phyloP scores from a whole-genome alignment of 2,113 vertebrate genomes.

The Scomber japonicus region DNA sequence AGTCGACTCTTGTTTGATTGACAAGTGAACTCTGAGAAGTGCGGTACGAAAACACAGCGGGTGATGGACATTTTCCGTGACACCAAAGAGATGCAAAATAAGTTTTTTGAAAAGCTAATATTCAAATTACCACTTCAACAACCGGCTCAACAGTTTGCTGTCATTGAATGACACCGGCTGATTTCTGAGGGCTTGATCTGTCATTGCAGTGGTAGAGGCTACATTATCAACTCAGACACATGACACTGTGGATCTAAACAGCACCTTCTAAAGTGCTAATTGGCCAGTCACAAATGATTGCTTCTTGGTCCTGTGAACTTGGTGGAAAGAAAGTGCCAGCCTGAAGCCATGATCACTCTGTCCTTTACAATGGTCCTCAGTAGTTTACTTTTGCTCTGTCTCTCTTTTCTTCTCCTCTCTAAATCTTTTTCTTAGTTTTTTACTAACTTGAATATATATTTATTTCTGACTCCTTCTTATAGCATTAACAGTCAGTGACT shows the following conservation, averaged over 20 bases:
- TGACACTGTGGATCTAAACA: constrained; percentile 35
- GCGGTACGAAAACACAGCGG: background rate
- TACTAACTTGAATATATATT: background rate
- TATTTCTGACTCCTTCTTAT: background rate
- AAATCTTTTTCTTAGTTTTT: background rate
- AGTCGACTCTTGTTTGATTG: background rate
- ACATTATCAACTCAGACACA: constrained; percentile 34
- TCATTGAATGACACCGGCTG: background rate
- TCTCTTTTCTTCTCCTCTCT: background rate
- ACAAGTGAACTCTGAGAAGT: background rate
- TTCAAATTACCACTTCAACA: background rate
- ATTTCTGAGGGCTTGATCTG: constrained; percentile 42
- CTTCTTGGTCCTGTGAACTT: constrained; percentile 17
- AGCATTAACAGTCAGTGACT: background rate
- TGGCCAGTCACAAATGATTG: constrained; percentile 43
- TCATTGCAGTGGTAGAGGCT: background rate
- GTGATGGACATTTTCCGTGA: background rate
- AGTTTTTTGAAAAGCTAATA: background rate
- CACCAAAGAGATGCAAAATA: background rate
- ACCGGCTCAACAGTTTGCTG: background rate
- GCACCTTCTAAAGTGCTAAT: constrained; percentile 57
- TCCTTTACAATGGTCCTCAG: background rate
- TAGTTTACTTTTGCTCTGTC: constrained; percentile 36
- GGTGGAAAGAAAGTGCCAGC: constrained; percentile 27
- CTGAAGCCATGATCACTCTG: constrained; percentile 22